Conservation (phyloP, 2,797 vertebrate species). For the Cuculus canorus region DNA sequence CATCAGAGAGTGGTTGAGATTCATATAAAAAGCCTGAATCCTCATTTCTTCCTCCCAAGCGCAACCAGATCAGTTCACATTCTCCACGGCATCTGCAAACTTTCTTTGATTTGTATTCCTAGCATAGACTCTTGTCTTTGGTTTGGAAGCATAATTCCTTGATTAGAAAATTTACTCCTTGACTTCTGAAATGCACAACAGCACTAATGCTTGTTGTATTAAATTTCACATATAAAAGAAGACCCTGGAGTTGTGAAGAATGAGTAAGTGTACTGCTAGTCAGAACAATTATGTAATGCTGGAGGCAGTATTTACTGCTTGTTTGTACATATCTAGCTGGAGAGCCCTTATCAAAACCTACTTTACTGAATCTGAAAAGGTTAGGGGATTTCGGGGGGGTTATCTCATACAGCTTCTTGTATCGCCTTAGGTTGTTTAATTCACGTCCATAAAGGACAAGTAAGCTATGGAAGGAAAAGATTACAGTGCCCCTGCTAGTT, state of each 20-base stretch:
- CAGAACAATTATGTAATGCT: conserved; percentile 45
- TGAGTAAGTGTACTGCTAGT: conserved; percentile 10
- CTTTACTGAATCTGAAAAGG: conserved; percentile 60
- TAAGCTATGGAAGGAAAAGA: conserved; percentile 38
- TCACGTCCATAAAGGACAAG: conserved; percentile 40
- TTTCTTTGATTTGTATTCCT: neutral
- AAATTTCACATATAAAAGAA: conserved; percentile 42
- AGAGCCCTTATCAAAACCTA: conserved; percentile 53
- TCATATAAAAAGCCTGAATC: neutral
- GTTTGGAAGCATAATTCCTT: conserved; percentile 16
- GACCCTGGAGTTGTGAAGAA: neutral
- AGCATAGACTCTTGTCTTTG: neutral
- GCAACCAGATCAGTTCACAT: neutral
- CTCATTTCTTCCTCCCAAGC: neutral
- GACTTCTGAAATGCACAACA: conserved; percentile 4
- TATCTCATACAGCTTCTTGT: conserved; percentile 59
- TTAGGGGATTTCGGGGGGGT: conserved; percentile 44
- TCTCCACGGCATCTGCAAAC: neutral
- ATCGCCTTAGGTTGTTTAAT: conserved; percentile 45
- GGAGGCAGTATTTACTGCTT: conserved; percentile 41
- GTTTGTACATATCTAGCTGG: conserved; percentile 46
- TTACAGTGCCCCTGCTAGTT: conserved; percentile 19
- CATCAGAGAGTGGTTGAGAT: neutral
- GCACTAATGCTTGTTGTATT: conserved; percentile 6
- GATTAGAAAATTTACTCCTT: conserved; percentile 24